Percentiles rank a stretch among this genome's conserved stretches.
phyloP scores from a whole-genome alignment of 1,140 invertebrate species.

The Patella vulgata region DNA sequence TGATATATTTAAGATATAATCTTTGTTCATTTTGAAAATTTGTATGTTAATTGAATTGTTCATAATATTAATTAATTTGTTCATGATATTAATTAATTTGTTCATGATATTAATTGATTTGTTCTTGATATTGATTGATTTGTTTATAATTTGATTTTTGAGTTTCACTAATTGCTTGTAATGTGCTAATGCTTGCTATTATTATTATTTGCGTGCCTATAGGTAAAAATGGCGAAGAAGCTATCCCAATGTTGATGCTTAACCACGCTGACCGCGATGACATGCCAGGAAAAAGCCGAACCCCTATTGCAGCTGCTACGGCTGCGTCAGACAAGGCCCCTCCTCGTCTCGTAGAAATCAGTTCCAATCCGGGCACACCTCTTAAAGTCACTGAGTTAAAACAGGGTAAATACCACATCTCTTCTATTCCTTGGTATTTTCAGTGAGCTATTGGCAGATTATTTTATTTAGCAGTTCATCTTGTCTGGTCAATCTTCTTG shows the following conservation, averaged over 20 bases:
- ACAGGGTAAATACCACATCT: slow-evolving; percentile 48
- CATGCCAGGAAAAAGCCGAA: slow-evolving; percentile 41
- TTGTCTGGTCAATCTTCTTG: neutral
- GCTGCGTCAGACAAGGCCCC: slow-evolving; percentile 44
- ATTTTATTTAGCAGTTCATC: neutral
- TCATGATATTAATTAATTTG: no score
- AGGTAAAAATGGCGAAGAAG: slow-evolving; percentile 65
- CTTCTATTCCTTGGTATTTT: slow-evolving; percentile 1
- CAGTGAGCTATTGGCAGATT: neutral
- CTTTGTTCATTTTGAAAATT: no score
- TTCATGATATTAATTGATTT: no score
- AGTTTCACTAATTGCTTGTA: no score
- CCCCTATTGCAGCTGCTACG: slow-evolving; percentile 37
- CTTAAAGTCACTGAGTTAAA: slow-evolving; percentile 57
- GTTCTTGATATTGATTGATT: no score
- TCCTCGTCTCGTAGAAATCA: slow-evolving; percentile 59
- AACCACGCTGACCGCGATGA: slow-evolving; percentile 65
- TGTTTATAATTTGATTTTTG: no score
- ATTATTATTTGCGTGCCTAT: no score
- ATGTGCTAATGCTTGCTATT: no score
- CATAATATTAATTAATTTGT: no score
- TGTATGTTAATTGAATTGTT: no score
- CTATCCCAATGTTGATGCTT: slow-evolving; percentile 68
- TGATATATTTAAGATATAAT: no score
- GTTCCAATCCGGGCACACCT: slow-evolving; percentile 54